Conservation (phyloP, 2,113 vertebrate species). For the Zosterops pallidus region DNA sequence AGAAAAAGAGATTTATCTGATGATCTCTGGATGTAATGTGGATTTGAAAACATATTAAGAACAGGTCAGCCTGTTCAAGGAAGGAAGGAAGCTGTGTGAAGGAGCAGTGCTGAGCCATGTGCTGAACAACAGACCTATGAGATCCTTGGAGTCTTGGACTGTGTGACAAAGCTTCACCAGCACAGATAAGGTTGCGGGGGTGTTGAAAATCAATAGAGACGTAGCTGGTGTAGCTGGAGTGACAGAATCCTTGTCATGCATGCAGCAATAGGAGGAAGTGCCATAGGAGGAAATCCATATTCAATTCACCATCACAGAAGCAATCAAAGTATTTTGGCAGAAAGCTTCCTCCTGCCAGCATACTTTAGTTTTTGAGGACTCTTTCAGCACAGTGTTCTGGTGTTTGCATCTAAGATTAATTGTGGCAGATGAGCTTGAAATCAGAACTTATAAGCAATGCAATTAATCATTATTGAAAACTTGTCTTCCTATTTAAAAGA, state of each 20-base stretch:
- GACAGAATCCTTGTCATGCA: constrained; percentile 22
- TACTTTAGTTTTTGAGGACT: not conserved
- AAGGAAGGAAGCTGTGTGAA: not conserved
- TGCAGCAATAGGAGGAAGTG: not conserved
- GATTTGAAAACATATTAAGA: not conserved
- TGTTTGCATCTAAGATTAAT: not conserved
- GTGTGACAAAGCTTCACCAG: not conserved
- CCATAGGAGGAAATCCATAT: not conserved
- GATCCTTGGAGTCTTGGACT: not conserved
- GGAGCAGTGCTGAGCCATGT: not conserved
- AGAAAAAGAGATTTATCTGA: not conserved
- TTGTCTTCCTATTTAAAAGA: not conserved
- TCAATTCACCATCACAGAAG: not conserved
- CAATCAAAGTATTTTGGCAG: not conserved
- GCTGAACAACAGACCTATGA: not conserved
- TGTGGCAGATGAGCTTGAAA: not conserved
- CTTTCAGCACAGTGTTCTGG: not conserved
- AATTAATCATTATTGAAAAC: not conserved
- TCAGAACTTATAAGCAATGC: not conserved
- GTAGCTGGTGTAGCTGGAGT: constrained; percentile 4
- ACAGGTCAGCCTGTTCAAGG: not conserved
- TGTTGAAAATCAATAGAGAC: constrained; percentile 35
- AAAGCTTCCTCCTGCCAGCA: not conserved
- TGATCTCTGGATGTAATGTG: not conserved
- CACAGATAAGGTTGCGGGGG: not conserved